These are phyloP conservation scores for Ellobium chinense DNA, from an alignment of 2,888 invertebrate species.

Conservation along the genomic window DNA sequence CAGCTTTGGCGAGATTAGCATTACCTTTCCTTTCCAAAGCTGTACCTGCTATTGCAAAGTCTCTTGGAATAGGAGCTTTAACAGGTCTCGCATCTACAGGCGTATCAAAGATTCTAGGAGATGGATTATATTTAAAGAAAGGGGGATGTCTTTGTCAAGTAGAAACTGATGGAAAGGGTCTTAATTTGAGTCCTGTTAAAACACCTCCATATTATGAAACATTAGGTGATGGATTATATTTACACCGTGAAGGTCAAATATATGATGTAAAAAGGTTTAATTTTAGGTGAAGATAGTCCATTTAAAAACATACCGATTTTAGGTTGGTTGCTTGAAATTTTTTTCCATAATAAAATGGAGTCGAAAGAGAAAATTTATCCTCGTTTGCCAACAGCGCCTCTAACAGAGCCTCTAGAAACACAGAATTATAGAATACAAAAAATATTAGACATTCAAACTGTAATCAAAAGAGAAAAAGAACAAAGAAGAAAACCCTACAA, in stretches of 20 bases:
- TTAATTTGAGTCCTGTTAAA: conserved; percentile 41
- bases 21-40: conserved; percentile 43
- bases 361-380: not conserved
- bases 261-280: conserved; percentile 42
- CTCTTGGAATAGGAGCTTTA: conserved; percentile 45
- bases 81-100: conserved; percentile 44
- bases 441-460: conserved; percentile 10
- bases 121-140: conserved; percentile 46
- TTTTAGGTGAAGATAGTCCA: conserved; percentile 46
- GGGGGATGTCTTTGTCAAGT: conserved; percentile 48
- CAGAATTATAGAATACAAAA: conserved; percentile 19
- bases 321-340: not conserved
- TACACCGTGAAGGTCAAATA: conserved; percentile 38
- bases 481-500: not conserved
- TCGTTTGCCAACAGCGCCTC: not conserved
- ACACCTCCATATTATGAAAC: no score
- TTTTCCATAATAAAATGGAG: not conserved
- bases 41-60: conserved; percentile 33
- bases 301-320: conserved; percentile 38
- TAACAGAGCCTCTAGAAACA: not conserved
- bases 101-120: conserved; percentile 35
- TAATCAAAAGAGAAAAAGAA: conserved; percentile 1
- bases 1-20: conserved; percentile 35
- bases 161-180: conserved; percentile 51
- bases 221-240: conserved; percentile 48